Evolutionary conservation across 2,797 vertebrate species (phyloP).

Genomic region (Sebastes matsubarae): DNA sequence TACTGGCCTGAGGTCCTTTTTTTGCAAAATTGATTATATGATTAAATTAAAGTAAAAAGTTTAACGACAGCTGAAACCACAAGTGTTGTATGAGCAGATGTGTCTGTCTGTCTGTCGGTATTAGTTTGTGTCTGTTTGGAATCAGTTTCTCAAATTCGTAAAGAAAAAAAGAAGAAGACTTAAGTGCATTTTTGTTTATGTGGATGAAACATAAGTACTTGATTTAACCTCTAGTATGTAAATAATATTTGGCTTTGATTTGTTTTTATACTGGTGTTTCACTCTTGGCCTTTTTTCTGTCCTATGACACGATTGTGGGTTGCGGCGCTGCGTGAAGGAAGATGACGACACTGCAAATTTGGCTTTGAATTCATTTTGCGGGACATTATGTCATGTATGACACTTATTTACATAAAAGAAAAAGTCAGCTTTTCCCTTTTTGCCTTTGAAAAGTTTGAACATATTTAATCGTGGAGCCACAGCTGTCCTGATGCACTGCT

Average conservation of each 20-base stretch:
- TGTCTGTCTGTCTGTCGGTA: constrained; percentile 34
- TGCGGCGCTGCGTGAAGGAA: constrained; percentile 49
- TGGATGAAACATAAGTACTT: constrained; percentile 71
- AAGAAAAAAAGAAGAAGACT: constrained; percentile 29
- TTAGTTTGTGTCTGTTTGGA: constrained; percentile 58
- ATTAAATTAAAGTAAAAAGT: constrained; percentile 32
- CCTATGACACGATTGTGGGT: constrained; percentile 49
- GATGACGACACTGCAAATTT: constrained; percentile 38
- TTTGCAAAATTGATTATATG: not conserved
- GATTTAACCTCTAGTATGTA: constrained; percentile 83
- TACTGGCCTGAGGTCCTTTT: not conserved
- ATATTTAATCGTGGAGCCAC: constrained; percentile 13
- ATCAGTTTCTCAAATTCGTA: constrained; percentile 54
- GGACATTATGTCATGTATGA: constrained; percentile 2
- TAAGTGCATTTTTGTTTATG: constrained; percentile 72
- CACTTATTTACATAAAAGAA: not conserved
- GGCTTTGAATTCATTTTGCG: constrained; percentile 34
- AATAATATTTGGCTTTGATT: constrained; percentile 83
- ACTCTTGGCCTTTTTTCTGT: constrained; percentile 81
- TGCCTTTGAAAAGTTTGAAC: constrained; percentile 36
- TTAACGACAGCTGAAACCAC: constrained; percentile 52
- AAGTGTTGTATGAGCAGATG: constrained; percentile 46
- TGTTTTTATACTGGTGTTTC: constrained; percentile 81
- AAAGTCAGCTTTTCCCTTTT: constrained; percentile 34
- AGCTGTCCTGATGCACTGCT: constrained; percentile 16